These are phyloP conservation scores for Cyprinella venusta DNA, from an alignment of 2,797 vertebrate genomes.

Conservation along the genomic window DNA sequence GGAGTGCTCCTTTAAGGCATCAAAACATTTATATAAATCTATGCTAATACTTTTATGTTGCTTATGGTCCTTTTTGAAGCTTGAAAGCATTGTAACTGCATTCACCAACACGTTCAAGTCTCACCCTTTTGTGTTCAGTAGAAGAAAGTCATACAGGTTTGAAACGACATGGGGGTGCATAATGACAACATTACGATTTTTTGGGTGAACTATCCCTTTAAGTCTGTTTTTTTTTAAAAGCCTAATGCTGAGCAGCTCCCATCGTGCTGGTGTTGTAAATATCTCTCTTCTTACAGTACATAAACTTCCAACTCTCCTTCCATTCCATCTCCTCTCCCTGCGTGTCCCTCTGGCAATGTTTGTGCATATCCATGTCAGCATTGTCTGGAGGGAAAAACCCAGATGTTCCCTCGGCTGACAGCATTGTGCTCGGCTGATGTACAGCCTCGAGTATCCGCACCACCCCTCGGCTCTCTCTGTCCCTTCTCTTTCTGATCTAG, in stretches of 20 bases:
- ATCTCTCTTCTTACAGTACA: constrained; percentile 28
- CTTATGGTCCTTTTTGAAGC: neutral
- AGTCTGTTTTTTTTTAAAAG: neutral
- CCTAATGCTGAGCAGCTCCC: neutral
- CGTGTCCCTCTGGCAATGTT: constrained; percentile 55
- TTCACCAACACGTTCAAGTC: neutral
- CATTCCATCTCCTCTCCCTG: constrained; percentile 37
- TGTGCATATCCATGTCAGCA: constrained; percentile 55
- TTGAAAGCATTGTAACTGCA: neutral
- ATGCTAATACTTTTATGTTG: neutral
- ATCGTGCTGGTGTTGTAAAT: constrained; percentile 27
- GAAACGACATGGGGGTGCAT: neutral
- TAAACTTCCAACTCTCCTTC: constrained; percentile 28
- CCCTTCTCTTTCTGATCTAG: constrained; percentile 53
- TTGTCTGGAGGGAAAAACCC: constrained; percentile 62
- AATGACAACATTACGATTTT: accelerated
- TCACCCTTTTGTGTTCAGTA: neutral
- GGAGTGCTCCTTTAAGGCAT: too few species aligned
- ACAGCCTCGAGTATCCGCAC: constrained; percentile 25
- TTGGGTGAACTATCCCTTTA: neutral
- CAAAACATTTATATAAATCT: neutral
- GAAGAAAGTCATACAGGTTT: neutral
- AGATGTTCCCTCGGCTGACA: constrained; percentile 59
- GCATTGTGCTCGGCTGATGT: constrained; percentile 52
- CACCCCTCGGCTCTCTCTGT: constrained; percentile 20